Evolutionary conservation across 2,113 vertebrate genomes (phyloP), one percentile per base, ranked within the genome.

Genomic region (Pica pica): DNA sequence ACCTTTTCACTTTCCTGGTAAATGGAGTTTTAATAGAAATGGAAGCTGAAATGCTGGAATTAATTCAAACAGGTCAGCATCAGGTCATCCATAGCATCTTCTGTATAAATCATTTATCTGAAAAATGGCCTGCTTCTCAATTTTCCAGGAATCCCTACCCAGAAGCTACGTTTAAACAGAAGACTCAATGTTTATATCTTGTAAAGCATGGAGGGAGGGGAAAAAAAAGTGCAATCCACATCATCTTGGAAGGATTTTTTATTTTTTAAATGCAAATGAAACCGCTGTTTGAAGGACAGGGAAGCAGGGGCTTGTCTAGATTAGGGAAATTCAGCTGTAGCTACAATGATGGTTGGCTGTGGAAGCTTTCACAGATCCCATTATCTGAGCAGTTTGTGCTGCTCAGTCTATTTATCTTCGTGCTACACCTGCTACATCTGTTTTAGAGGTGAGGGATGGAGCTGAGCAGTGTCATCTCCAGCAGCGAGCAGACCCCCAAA

Each of bases 11-110:
- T 97, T 97, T 95, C 93, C 96, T 97, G 95, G 96, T 95, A 98
- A 98, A 98, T 98, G 97, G 97, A 92, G 97, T 98, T 98, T 98
- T 98, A 98, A 98, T 98, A 97, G 97, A 97, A 97, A 96, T 94
- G 65, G 96, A 91, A 95, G 95, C 96, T 90, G 85, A 97, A 96
- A 96, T 70, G 87, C 95, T 93, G 92, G 92, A 97, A 97, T 97
- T 97, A 96, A 97, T 97, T 97, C 95, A 46, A 91, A 91, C 81
- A 94, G 97, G 96, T 95, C 95, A 93, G 90, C 59, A 2, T 86
- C 86, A 86, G 97, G 97, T 97, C 97, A 97, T 95, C 95, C 82
- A 84, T 92, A 95, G 97, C 90, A 87, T 90, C 87, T 70, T 94
- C 89, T 44, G 30, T 55, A 92, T 95, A 96, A 97, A 97, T 97